phyloP scores from a whole-genome alignment of 2,888 invertebrate species.

The Agelastica alni region DNA sequence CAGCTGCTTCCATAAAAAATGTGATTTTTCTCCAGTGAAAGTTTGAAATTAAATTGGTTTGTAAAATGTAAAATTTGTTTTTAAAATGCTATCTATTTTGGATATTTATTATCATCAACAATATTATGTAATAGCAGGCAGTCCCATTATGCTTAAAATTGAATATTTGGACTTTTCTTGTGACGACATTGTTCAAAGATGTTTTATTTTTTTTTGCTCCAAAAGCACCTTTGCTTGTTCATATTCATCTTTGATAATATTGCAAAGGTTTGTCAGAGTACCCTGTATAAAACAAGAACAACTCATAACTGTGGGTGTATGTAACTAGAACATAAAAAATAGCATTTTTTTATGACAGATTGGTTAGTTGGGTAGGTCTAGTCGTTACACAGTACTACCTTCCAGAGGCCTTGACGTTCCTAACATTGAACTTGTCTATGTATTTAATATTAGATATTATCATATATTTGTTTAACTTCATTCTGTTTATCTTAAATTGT shows the following conservation, averaged over 20 bases:
- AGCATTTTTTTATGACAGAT: not conserved
- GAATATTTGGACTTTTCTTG: no score
- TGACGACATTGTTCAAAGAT: no score
- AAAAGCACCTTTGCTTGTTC: not conserved
- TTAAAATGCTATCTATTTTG: no score
- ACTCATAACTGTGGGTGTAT: not conserved
- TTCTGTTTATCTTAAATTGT: not conserved
- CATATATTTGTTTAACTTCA: not conserved
- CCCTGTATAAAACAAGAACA: not conserved
- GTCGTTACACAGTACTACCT: not conserved
- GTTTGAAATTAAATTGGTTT: no score
- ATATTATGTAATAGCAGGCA: no score
- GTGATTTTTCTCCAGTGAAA: no score
- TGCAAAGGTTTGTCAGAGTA: not conserved
- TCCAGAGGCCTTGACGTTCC: not conserved
- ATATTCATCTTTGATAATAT: not conserved
- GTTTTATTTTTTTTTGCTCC: no score
- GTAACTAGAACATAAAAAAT: not conserved
- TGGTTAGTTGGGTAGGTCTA: conserved; percentile 1
- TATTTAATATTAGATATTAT: not conserved
- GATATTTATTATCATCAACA: no score
- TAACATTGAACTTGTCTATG: not conserved
- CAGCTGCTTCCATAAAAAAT: no score
- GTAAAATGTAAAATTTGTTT: no score
- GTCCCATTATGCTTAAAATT: no score